Base-by-base conservation (phyloP, 2,113 vertebrate species). In the Neodontobutis hainanensis region DNA sequence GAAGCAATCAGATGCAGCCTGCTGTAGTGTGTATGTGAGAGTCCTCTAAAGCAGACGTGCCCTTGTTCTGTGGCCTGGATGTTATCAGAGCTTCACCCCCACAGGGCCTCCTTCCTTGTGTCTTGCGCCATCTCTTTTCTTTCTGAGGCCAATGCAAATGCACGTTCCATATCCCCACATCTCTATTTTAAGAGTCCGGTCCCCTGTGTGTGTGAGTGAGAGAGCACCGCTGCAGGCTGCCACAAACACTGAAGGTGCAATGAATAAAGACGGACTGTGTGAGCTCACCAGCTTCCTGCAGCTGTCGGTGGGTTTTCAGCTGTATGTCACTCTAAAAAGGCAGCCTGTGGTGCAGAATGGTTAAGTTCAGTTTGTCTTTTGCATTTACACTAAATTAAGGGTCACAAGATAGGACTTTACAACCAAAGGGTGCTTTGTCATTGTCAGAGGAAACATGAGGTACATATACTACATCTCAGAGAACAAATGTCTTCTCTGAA, bases 111-210 rank as follows among this genome's bases (percentile, higher is more conserved):
- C 70, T 79, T 75, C 67, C 35, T 75, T 65, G 73, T 76, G 73
- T 71, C 71, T 85, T 81, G 74, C 53, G 84, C 81, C 75, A 65
- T 86, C 85, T 82, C 63, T 63, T 85, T 70, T 36, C 73, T 84
- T 77, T 86, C 76, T 78, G 52, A 81, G 80, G 80, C 65, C 73
- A 74, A 87, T 85, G 79, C 82, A 83, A 84, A 88, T 87, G 76
- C 70, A 75, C 61, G 67, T 36, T 47, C 53, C 64, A 61, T 75
- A 59, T 50, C 66, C 46, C 45, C 69, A 40, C 43, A 67, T 77
- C 58, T 82, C 89, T 89, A 87, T 90, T 85, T 88, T 86, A 85
- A 81, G 84, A 77, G 61, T 67, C 57, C 61, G 70, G 67, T 86
- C 82, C 75, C 82, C 75, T 50, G 84, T 55, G 83, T 81, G 78